Conservation (phyloP, 1,140 invertebrate genomes). For the Leptinotarsa lineolata region DNA sequence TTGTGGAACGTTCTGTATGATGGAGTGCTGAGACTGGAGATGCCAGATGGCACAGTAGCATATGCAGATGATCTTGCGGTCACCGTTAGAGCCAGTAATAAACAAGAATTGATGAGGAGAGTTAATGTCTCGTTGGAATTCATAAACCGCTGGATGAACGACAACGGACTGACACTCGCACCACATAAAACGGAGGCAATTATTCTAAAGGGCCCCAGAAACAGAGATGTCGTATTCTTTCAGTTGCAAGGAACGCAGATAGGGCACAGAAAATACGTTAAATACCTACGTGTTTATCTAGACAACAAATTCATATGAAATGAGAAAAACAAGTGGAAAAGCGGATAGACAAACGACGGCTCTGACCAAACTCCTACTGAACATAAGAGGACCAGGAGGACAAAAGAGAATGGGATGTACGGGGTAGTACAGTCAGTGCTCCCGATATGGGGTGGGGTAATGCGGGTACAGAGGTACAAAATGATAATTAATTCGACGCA, state of each 20-base stretch:
- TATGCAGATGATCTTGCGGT: neutral
- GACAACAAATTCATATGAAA: neutral
- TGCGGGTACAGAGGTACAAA: too few species aligned
- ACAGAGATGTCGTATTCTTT: neutral
- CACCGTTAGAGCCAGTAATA: neutral
- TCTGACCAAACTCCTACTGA: too few species aligned
- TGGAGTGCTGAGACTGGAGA: neutral
- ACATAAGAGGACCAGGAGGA: too few species aligned
- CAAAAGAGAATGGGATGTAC: too few species aligned
- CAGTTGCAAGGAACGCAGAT: neutral
- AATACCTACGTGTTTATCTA: neutral
- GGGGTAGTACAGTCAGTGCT: too few species aligned
- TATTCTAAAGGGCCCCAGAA: neutral
- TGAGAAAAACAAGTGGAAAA: neutral
- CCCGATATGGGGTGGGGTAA: too few species aligned
- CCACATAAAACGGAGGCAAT: neutral
- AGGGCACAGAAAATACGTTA: neutral
- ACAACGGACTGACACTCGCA: neutral
- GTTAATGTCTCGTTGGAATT: neutral
- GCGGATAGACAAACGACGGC: too few species aligned
- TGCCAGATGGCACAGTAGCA: neutral
- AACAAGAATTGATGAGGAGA: neutral
- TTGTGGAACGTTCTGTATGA: neutral
- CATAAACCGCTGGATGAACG: neutral
- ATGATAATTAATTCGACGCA: too few species aligned